Conservation (phyloP, 2,797 vertebrate species). For the Xiphophorus birchmanni region DNA sequence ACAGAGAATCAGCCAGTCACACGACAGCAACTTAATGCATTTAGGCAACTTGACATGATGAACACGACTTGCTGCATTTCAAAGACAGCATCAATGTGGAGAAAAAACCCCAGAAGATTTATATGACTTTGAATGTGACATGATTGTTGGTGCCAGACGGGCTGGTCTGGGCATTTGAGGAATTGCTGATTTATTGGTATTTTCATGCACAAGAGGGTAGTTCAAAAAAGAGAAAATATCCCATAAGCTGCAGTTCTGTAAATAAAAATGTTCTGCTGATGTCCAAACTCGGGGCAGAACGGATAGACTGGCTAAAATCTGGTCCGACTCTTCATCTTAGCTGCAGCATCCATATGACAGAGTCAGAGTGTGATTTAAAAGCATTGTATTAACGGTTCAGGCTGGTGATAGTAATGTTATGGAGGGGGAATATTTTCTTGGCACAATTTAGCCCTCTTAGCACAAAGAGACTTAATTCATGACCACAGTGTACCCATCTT, state of each 20-base stretch:
- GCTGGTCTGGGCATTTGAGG: not conserved
- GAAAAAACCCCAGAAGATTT: not conserved
- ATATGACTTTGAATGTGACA: not conserved
- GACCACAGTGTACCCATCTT: not conserved
- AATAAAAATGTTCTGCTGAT: not conserved
- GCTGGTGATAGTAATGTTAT: no score
- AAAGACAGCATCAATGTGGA: not conserved
- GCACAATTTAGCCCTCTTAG: not conserved
- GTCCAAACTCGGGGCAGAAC: not conserved
- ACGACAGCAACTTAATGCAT: not conserved
- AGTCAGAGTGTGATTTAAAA: not conserved
- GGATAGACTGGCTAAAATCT: not conserved
- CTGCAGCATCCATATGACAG: not conserved
- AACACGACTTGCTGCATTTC: not conserved
- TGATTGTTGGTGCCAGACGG: not conserved
- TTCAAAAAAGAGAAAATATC: not conserved
- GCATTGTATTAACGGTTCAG: no score
- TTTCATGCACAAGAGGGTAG: not conserved
- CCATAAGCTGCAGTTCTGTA: not conserved
- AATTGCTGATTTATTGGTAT: not conserved
- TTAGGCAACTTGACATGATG: not conserved
- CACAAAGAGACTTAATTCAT: not conserved
- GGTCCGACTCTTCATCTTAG: not conserved
- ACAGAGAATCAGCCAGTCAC: not conserved
- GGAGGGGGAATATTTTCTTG: not conserved